Evolutionary conservation across 2,888 invertebrate genomes (phyloP).

Genomic region (Venusia cambrica): DNA sequence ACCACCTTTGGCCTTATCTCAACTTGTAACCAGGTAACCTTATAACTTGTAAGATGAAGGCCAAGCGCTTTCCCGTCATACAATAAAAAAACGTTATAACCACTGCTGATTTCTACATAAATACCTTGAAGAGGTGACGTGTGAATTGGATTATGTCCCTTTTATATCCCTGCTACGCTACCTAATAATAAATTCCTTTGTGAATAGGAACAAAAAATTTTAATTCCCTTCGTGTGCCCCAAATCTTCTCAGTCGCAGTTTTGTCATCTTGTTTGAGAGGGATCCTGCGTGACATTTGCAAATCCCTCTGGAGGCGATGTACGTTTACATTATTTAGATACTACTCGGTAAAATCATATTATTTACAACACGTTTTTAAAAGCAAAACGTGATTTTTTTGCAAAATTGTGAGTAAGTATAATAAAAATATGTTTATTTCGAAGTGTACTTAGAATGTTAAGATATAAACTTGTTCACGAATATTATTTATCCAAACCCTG

Average conservation of each 20-base stretch:
- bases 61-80: too few species aligned
- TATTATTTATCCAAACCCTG: too few species aligned
- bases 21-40: too few species aligned
- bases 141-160: slow-evolving; percentile 51
- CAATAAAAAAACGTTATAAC: too few species aligned
- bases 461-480: too few species aligned
- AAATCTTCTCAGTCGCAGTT: slow-evolving; percentile 59
- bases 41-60: too few species aligned
- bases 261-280: slow-evolving; percentile 63
- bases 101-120: slow-evolving; percentile 10
- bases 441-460: too few species aligned
- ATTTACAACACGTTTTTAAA: slow-evolving; percentile 17
- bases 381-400: slow-evolving; percentile 5
- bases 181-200: slow-evolving; percentile 74
- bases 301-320: slow-evolving; percentile 40
- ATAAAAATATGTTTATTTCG: too few species aligned
- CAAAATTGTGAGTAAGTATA: slow-evolving; percentile 1
- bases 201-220: slow-evolving; percentile 70
- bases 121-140: slow-evolving; percentile 36
- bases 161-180: slow-evolving; percentile 57
- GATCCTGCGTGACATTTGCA: slow-evolving; percentile 61
- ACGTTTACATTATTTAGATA: slow-evolving; percentile 28
- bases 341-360: slow-evolving; percentile 32
- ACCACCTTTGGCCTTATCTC: too few species aligned
- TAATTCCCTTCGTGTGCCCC: slow-evolving; percentile 65